A percentile compares a stretch with the other conserved stretches of the same genome.
phyloP scores from a whole-genome alignment of 2,888 invertebrate species.

The Caenorhabditis sp. region DNA sequence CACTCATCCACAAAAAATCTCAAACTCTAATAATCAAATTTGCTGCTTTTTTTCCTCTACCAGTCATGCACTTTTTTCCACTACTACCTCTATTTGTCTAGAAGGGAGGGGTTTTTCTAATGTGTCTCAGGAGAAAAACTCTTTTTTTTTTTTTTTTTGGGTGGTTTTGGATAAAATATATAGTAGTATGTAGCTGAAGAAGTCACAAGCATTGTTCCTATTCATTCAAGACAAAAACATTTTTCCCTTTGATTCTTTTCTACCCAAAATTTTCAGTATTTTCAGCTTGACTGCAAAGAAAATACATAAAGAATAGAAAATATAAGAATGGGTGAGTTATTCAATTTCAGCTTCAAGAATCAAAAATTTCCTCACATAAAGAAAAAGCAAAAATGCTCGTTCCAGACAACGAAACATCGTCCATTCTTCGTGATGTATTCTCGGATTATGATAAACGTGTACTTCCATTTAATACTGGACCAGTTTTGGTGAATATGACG shows the following conservation, averaged over 20 bases:
- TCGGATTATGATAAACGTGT: conserved; percentile 61
- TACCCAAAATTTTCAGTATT: neutral
- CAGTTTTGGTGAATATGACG: conserved; percentile 65
- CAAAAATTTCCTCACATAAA: neutral
- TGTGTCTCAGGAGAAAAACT: conserved; percentile 1
- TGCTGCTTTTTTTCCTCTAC: no score
- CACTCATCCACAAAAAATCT: neutral
- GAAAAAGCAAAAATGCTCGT: neutral
- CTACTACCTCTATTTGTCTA: neutral
- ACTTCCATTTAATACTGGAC: conserved; percentile 60
- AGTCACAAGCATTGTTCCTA: neutral
- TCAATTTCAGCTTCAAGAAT: neutral
- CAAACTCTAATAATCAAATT: neutral
- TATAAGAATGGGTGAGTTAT: neutral
- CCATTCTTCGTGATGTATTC: conserved; percentile 60
- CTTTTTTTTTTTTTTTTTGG: conserved; percentile 7
- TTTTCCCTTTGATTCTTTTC: neutral
- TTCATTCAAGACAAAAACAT: neutral
- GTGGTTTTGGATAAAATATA: neutral
- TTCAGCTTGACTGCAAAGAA: conserved; percentile 5
- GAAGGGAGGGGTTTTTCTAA: neutral
- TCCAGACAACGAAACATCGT: conserved; percentile 51
- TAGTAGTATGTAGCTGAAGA: conserved; percentile 4
- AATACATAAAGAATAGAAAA: neutral
- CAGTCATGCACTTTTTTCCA: neutral